Evolutionary conservation across 2,113 vertebrate species (phyloP), one percentile per base, ranked within the genome.

Genomic region (Hassar affinis): DNA sequence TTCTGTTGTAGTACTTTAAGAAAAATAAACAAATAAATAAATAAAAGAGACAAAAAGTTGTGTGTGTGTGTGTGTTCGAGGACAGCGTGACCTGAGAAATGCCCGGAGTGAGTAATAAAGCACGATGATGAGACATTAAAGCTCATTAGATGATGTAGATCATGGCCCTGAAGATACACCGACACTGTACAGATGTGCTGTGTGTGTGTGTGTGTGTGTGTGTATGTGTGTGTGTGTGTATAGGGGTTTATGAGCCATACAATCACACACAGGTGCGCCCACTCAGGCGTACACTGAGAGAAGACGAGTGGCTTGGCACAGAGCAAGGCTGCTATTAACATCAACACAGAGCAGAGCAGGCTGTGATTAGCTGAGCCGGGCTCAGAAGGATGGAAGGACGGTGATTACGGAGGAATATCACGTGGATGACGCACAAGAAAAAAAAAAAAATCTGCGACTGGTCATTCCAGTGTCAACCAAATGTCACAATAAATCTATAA

Each of bases 131-230:
- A 74, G 51, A 61, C 3, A 66, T 33, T 62, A 35, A 51, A 68
- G 35, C 49, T 62, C 66, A 75, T 18, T 42, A 42, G 77, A 22
- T 82, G 76, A 84, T 78, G 47, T 79, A 78, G 82, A 62, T 79
- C 54, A 81, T 77, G 81, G 80, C 49, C 75, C 35, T 52, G 77
- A 30, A 82, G 56, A 74, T 61, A 57, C 80, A 27, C 78, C 25
- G 47, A 49, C 45, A 51, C 45, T 27, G 27, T 47, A 72, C 45
- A 30, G 71, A 74, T 74, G 38, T 71, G 38, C 22, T 42, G 38
- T 42, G 38, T 42, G 38, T 42, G 59, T 64, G 27, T 64, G 61
- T 33, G 61, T 64, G 62, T 64, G 59, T 33, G 30, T 33, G 62
- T 64, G 62, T 35, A 30, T 64, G 22, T 33, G 30, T 45, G 35